Evolutionary conservation across 92 coral and sea anemone species (phyloP).

Genomic region (Meandrina meandrites): DNA sequence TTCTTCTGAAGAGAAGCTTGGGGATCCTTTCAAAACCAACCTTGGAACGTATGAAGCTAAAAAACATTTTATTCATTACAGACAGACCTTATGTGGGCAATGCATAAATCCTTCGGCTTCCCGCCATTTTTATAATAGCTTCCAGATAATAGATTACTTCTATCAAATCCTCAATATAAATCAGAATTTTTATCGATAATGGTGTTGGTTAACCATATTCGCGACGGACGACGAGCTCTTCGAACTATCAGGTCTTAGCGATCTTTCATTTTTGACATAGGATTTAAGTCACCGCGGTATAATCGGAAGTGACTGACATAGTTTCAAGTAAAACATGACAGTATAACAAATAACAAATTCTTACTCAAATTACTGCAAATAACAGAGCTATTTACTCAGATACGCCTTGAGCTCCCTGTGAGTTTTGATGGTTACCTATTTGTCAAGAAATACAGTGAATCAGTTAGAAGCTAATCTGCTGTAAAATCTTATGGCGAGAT

Average conservation of each 20-base stretch:
- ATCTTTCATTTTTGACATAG: neutral
- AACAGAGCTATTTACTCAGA: neutral
- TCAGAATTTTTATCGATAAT: conserved; percentile 6
- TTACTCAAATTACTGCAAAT: neutral
- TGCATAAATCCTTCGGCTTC: neutral
- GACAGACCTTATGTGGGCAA: neutral
- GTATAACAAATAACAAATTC: neutral
- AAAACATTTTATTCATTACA: neutral
- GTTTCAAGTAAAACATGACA: neutral
- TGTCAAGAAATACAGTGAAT: neutral
- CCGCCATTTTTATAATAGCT: neutral
- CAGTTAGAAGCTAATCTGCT: conserved; percentile 6
- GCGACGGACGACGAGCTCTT: conserved; percentile 2
- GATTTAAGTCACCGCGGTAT: neutral
- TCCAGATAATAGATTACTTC: neutral
- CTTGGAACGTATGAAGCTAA: neutral
- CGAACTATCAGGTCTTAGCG: neutral
- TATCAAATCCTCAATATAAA: neutral
- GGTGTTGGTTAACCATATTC: conserved; percentile 21
- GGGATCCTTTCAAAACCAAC: neutral
- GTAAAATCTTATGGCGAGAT: conserved; percentile 13
- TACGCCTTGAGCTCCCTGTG: neutral
- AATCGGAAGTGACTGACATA: neutral
- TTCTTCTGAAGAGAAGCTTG: neutral
- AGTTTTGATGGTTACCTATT: neutral